These are phyloP conservation scores for Grus americana DNA, from an alignment of 2,113 vertebrate species.

Conservation along the genomic window DNA sequence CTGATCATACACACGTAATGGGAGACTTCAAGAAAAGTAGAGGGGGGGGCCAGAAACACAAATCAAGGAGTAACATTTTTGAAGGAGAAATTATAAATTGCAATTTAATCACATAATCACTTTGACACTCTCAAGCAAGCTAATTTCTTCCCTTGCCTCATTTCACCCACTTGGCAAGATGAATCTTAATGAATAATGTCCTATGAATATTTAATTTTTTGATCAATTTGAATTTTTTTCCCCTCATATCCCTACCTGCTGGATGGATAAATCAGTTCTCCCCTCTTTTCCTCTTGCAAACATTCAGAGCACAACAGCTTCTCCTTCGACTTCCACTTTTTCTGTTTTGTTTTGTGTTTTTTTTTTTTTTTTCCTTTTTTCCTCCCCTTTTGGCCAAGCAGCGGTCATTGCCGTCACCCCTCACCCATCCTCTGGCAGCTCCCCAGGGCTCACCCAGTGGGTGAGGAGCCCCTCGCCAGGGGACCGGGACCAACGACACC, in stretches of 20 bases:
- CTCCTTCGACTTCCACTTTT: neutral
- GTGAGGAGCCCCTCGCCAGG: neutral
- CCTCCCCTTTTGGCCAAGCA: neutral
- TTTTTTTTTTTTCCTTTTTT: neutral
- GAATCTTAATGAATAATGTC: constrained; percentile 86
- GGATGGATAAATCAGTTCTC: constrained; percentile 55
- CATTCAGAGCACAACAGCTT: neutral
- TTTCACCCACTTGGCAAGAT: constrained; percentile 82
- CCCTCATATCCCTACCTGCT: constrained; percentile 70
- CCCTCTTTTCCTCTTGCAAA: neutral
- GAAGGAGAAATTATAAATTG: constrained; percentile 85
- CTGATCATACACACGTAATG: neutral
- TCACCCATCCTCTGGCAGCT: neutral
- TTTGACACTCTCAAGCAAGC: constrained; percentile 87
- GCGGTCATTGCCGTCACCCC: accelerated
- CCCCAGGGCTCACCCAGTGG: accelerated
- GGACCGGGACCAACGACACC: neutral
- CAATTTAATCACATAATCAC: constrained; percentile 87
- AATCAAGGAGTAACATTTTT: constrained; percentile 77
- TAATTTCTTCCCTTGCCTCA: constrained; percentile 85
- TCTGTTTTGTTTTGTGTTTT: neutral
- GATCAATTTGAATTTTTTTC: constrained; percentile 77
- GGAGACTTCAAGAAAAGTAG: neutral
- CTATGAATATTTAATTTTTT: constrained; percentile 85
- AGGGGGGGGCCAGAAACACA: constrained; percentile 69